A percentile compares a stretch with the other conserved stretches of the same genome.
These are phyloP conservation scores for Nebria salina DNA, from an alignment of 2,888 invertebrate genomes.

Conservation along the genomic window DNA sequence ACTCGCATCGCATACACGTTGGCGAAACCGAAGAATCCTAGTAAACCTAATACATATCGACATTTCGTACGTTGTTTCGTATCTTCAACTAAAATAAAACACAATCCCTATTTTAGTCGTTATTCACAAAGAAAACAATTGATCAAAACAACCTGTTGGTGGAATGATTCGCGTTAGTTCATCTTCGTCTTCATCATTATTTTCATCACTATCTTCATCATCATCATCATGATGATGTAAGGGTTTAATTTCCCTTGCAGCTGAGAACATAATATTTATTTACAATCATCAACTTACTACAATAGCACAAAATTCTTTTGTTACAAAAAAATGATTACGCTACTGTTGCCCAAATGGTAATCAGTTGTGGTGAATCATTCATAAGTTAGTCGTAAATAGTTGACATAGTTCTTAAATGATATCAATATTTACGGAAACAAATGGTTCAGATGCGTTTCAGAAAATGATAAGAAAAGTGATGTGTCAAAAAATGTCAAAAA, in stretches of 20 bases:
- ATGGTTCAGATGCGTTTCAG: neutral
- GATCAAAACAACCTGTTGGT: slow-evolving; percentile 57
- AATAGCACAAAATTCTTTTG: neutral
- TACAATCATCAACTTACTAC: slow-evolving; percentile 2
- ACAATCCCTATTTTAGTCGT: no score
- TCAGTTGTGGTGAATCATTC: neutral
- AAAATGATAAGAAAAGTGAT: neutral
- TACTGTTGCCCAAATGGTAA: neutral
- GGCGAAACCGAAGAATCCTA: slow-evolving; percentile 89
- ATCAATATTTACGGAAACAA: slow-evolving; percentile 28
- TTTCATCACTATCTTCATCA: slow-evolving; percentile 54
- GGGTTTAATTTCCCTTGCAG: slow-evolving; percentile 12
- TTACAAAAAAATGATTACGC: neutral
- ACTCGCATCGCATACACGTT: slow-evolving; percentile 91
- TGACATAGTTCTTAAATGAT: neutral
- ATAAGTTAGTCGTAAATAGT: neutral
- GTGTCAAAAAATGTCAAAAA: neutral
- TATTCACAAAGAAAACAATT: slow-evolving; percentile 15
- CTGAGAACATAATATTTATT: slow-evolving; percentile 23
- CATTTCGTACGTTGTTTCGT: slow-evolving; percentile 76
- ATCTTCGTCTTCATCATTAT: slow-evolving; percentile 57
- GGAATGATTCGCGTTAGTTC: slow-evolving; percentile 60
- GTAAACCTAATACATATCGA: slow-evolving; percentile 80
- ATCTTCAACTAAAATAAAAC: slow-evolving; percentile 65
- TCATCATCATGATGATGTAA: slow-evolving; percentile 30